Evolutionary conservation across 1,140 invertebrate genomes (phyloP).

Genomic region (Dreissena rostriformis): DNA sequence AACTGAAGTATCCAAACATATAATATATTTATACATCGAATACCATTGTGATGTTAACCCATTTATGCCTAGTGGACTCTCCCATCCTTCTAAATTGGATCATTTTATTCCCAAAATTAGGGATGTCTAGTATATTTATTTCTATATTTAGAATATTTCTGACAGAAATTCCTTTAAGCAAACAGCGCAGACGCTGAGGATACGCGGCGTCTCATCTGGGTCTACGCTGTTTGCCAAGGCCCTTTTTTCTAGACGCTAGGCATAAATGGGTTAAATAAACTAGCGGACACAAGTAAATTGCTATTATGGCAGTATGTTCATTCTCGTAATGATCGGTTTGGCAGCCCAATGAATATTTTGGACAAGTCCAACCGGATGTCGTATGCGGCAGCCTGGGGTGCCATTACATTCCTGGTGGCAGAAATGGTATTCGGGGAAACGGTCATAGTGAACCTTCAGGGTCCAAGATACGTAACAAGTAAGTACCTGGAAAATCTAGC

Average conservation of each 20-base stretch:
- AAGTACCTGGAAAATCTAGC: not conserved
- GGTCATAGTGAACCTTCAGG: constrained; percentile 14
- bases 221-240: too few species aligned
- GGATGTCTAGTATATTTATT: too few species aligned
- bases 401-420: constrained; percentile 37
- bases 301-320: not conserved
- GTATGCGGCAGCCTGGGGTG: too few species aligned
- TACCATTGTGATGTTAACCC: not conserved
- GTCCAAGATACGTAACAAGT: constrained; percentile 38
- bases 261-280: not conserved
- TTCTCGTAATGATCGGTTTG: constrained; percentile 47
- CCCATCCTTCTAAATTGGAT: too few species aligned
- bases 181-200: too few species aligned
- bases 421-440: constrained; percentile 32
- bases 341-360: constrained; percentile 26
- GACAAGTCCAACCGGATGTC: too few species aligned
- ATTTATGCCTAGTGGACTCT: too few species aligned
- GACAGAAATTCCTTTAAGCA: too few species aligned
- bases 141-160: too few species aligned
- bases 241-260: too few species aligned
- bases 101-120: too few species aligned
- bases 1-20: not conserved
- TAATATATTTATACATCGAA: not conserved
- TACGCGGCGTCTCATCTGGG: too few species aligned
- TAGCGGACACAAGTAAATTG: not conserved